Evolutionary conservation across 2,888 invertebrate species (phyloP).

Genomic region (Nemurella pictetii): DNA sequence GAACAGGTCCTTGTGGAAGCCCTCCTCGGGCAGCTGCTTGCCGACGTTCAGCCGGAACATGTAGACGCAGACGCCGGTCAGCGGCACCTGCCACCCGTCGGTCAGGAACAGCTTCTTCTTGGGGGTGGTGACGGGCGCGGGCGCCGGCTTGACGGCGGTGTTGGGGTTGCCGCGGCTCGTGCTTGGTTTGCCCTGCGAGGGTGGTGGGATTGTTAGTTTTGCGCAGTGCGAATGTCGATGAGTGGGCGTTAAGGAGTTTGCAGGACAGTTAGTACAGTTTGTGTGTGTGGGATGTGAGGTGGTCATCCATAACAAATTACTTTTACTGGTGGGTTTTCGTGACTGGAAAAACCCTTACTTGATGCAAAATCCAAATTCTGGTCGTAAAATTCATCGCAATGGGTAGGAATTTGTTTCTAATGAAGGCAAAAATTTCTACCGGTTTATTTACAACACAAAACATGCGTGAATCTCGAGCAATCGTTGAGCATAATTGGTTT

Average conservation of each 20-base stretch:
- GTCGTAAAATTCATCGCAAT: too few species aligned
- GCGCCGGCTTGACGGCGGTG: conserved; percentile 25
- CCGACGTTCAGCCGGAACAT: conserved; percentile 80
- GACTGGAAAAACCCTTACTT: too few species aligned
- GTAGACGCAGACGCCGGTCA: conserved; percentile 82
- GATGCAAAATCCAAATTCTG: too few species aligned
- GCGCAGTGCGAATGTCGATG: too few species aligned
- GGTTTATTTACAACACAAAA: not conserved
- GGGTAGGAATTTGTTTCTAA: too few species aligned
- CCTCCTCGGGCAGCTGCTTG: conserved; percentile 87
- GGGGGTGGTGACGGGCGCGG: conserved; percentile 49
- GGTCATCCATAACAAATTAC: too few species aligned
- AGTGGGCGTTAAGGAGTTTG: too few species aligned
- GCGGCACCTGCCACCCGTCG: conserved; percentile 79
- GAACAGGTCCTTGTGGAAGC: conserved; percentile 74
- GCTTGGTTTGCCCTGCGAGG: conserved; percentile 40
- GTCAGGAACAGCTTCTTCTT: conserved; percentile 83
- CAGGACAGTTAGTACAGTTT: too few species aligned
- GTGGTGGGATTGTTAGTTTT: too few species aligned
- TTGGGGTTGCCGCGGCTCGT: conserved; percentile 36
- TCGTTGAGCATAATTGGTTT: not conserved
- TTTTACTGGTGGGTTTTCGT: too few species aligned
- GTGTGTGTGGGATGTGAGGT: too few species aligned
- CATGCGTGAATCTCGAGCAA: not conserved
- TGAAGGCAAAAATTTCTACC: too few species aligned